Evolutionary conservation across 2,888 invertebrate genomes (phyloP), one percentile per base, ranked within the genome.

Genomic region (Megastigmus dorsalis): DNA sequence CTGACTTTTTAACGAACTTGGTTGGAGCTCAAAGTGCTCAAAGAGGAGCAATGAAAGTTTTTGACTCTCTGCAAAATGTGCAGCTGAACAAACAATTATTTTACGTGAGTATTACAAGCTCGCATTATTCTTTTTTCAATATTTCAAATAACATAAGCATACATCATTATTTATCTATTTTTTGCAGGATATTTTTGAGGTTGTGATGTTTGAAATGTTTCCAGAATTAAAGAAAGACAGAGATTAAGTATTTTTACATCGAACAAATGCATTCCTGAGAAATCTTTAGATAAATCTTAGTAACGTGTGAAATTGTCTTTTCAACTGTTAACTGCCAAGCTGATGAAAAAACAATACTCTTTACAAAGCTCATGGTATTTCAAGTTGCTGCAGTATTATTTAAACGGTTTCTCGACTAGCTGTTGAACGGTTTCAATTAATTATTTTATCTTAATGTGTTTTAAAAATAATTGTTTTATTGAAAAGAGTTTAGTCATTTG

Each of bases 51-150:
- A 92, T 92, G 79, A 96, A 96, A 88, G 93, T 97, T 72, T 97
- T 97, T 88, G 93, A 95, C 85, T 93, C 95, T 60, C 89, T 97
- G 79, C 97, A 97, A 88, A 93, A 96, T 88, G 92, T 93, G 77
- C 92, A 92, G 83, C 93, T 96, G 84, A 97, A 97, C 88, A 97
- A 97, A 85, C 96, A 97, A 84, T 89, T 97, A 50, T 94, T 96
- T 89, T 97, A 97, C 89, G 97, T 96, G 87, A 93, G 95, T 92
- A 38, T 33, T n/a, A n/a, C n/a, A n/a, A n/a, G n/a, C n/a, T n/a
- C n/a, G n/a, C n/a, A n/a, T 50, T 59, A 15, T 33, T 30, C 30
- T 41, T 59, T 23, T 28, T 41, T n/a, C n/a, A n/a, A n/a, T n/a
- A n/a, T n/a, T n/a, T n/a, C n/a, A n/a, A n/a, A n/a, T 20, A 6